phyloP scores from a whole-genome alignment of 1,140 invertebrate species.

The Ericerus pela region DNA sequence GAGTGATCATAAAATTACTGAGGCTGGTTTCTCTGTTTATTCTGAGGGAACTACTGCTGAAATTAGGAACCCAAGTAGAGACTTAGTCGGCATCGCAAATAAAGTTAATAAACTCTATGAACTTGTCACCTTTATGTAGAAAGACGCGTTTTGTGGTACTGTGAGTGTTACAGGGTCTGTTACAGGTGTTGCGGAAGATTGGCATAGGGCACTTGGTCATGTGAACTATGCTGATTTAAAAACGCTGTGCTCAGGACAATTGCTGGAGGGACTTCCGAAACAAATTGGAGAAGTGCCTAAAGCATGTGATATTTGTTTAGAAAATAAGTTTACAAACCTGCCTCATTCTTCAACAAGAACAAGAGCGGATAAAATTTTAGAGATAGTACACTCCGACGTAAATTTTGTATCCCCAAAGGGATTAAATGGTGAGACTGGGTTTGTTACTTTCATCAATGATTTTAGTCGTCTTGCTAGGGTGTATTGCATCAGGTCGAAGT shows the following conservation, averaged over 20 bases:
- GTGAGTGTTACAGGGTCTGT: background rate
- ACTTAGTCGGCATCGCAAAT: too few relatives aligned
- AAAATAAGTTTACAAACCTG: slow-evolving; percentile 20
- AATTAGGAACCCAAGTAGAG: background rate
- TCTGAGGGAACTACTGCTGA: slow-evolving; percentile 14
- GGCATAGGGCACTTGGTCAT: slow-evolving; percentile 20
- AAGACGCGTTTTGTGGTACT: background rate
- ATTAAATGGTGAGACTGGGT: slow-evolving; percentile 22
- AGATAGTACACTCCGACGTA: slow-evolving; percentile 24
- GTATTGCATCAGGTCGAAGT: slow-evolving; percentile 21
- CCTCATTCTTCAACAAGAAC: slow-evolving; percentile 15
- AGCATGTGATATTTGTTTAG: slow-evolving; percentile 20
- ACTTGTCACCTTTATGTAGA: background rate
- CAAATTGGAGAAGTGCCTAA: background rate
- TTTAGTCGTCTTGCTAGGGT: slow-evolving; percentile 23
- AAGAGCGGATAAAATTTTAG: slow-evolving; percentile 18
- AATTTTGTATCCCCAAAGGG: slow-evolving; percentile 15
- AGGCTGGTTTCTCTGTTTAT: too few relatives aligned
- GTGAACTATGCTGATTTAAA: slow-evolving; percentile 20
- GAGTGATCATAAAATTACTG: too few relatives aligned
- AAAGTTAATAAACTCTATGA: too few relatives aligned
- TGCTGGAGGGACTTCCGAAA: slow-evolving; percentile 2
- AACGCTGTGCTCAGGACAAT: slow-evolving; percentile 8
- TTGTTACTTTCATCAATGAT: slow-evolving; percentile 26
- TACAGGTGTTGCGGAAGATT: slow-evolving; percentile 18